Evolutionary conservation across 2,888 invertebrate species (phyloP), one percentile per base, ranked within the genome.

Genomic region (Cerceris ruficornis): DNA sequence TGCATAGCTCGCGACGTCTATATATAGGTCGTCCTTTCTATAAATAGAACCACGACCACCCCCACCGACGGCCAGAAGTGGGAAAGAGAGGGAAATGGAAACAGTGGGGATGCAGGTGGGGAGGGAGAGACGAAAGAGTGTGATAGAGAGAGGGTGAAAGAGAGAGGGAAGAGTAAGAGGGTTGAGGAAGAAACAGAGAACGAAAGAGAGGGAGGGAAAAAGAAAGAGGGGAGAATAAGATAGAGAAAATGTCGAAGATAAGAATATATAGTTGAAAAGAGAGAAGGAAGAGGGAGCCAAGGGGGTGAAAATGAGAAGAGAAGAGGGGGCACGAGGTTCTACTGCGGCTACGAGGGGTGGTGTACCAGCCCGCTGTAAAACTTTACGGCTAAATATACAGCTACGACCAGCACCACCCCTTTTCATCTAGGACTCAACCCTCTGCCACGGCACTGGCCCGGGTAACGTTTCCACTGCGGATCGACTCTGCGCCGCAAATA

Each of bases 1-100:
- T 91, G 90, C 90, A 91, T 91, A 91, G 91, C 90, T 87, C 88
- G 85, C 87, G 86, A 84, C 88, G 85, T 84, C 91, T 91, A 91
- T 91, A 89, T 89, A 91, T 91, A 91, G 91, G 84, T 89, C 88
- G 89, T 86, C 88, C 83, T 85, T 90, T 91, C 91, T 91, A 91
- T 91, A 91, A 91, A 91, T 91, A 91, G 91, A 91, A 90, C 88
- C 88, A 87, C 70, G 77, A 83, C 82, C 82, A 43, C 77, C 77
- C 78, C 81, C 75, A 66, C 81, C 78, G 15, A 50, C 66, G 62
- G 43, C 70, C 54, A 60, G 66, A 66, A 70, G 46, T 28, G 46
- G 4, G 55, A 15, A 39, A 13, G 15, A 46, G 60, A 57, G 66
- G 61, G 77, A n/a, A 41, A 41, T 49, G 60, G 62, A 65, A 70